These are phyloP conservation scores for Andrena flavipes DNA, from an alignment of 2,888 invertebrate species.

Conservation along the genomic window DNA sequence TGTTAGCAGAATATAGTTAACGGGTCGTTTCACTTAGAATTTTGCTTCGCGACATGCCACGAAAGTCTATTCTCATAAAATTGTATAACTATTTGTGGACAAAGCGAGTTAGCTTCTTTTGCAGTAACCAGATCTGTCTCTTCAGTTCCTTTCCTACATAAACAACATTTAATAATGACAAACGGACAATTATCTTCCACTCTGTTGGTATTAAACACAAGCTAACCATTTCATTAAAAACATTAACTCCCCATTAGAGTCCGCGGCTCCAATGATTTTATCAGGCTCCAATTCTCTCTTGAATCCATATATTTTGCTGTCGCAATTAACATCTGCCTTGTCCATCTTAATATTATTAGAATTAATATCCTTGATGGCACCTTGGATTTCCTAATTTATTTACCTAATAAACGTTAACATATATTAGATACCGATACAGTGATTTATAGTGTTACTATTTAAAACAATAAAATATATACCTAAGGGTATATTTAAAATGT, in stretches of 20 bases:
- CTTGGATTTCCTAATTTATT: not conserved
- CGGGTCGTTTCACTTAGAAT: slow-evolving; percentile 56
- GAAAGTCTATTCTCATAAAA: slow-evolving; percentile 92
- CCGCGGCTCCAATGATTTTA: slow-evolving; percentile 95
- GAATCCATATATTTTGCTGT: slow-evolving; percentile 90
- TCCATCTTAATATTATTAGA: slow-evolving; percentile 28
- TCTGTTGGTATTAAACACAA: not conserved
- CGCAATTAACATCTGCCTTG: slow-evolving; percentile 83
- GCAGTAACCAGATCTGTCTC: slow-evolving; percentile 90
- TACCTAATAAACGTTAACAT: slow-evolving; percentile 2
- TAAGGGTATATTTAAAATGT: not conserved
- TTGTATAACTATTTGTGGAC: slow-evolving; percentile 89
- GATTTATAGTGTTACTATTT: not conserved
- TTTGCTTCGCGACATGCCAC: slow-evolving; percentile 91
- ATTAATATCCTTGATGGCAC: not conserved
- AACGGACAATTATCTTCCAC: not conserved
- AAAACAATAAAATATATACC: not conserved
- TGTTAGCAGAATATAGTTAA: not conserved
- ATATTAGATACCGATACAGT: not conserved
- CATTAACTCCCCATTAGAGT: slow-evolving; percentile 94
- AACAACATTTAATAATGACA: slow-evolving; percentile 7
- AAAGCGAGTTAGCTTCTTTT: slow-evolving; percentile 88
- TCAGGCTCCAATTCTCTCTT: slow-evolving; percentile 92
- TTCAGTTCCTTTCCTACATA: slow-evolving; percentile 87
- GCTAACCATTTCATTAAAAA: slow-evolving; percentile 96